These are phyloP conservation scores for Apotomis capreana DNA, from an alignment of 2,888 invertebrate species.

Conservation along the genomic window DNA sequence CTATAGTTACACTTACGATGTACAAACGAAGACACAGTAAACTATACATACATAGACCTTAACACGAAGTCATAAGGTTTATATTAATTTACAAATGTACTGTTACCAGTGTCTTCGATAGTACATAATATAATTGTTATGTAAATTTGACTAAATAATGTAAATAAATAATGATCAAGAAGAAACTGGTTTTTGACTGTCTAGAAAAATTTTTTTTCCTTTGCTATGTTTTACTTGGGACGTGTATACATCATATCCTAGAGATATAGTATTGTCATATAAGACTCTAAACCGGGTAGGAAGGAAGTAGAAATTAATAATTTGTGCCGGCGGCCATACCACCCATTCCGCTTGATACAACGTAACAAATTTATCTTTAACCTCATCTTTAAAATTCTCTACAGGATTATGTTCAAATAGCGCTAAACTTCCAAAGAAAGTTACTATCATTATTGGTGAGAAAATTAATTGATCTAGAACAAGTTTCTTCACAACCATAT, in stretches of 20 bases:
- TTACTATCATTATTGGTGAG: constrained; percentile 91
- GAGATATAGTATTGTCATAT: constrained; percentile 94
- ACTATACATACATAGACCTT: no score
- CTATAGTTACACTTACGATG: constrained; percentile 13
- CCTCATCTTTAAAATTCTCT: constrained; percentile 86
- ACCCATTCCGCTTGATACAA: constrained; percentile 95
- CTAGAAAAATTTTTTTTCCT: constrained; percentile 22
- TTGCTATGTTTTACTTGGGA: constrained; percentile 90
- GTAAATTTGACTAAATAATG: constrained; percentile 30
- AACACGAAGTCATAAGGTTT: no score
- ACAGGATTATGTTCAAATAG: constrained; percentile 87
- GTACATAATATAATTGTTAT: background rate
- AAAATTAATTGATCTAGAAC: constrained; percentile 93
- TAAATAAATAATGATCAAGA: constrained; percentile 6
- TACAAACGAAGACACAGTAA: background rate
- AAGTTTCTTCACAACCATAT: constrained; percentile 90
- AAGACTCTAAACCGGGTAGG: constrained; percentile 93
- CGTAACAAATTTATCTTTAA: constrained; percentile 88
- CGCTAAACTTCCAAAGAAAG: constrained; percentile 92
- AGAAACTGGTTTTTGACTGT: constrained; percentile 13
- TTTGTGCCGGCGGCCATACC: constrained; percentile 97
- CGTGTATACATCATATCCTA: constrained; percentile 94
- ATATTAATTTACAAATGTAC: no score
- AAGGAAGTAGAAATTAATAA: constrained; percentile 95
- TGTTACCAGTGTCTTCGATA: no score